These are phyloP conservation scores for Hydriomena furcata DNA, from an alignment of 2,888 invertebrate species.

Conservation along the genomic window DNA sequence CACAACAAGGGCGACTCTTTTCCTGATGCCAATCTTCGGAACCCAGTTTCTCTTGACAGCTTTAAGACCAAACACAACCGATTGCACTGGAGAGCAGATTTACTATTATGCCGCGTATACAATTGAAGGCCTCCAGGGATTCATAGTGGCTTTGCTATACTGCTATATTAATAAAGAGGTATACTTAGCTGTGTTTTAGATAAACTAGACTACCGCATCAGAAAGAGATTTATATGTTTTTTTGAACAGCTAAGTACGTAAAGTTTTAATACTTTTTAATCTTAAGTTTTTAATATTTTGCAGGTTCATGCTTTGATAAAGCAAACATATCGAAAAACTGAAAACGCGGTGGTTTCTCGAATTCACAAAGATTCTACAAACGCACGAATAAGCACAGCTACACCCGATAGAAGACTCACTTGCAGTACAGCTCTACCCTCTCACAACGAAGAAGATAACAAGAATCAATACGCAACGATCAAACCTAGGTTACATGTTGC, in stretches of 20 bases:
- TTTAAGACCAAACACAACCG: constrained; percentile 76
- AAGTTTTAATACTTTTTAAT: no score
- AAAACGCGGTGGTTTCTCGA: constrained; percentile 64
- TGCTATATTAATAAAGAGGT: constrained; percentile 88
- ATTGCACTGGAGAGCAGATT: constrained; percentile 78
- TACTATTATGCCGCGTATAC: constrained; percentile 85
- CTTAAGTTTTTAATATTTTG: constrained; percentile 26
- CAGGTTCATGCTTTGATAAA: constrained; percentile 72
- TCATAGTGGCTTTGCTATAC: constrained; percentile 85
- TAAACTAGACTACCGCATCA: no score
- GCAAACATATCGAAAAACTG: constrained; percentile 73
- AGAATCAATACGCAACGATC: constrained; percentile 53
- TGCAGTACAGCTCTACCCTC: constrained; percentile 63
- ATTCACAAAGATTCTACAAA: constrained; percentile 58
- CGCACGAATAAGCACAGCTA: constrained; percentile 53
- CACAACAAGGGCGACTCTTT: constrained; percentile 85
- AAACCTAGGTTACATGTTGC: constrained; percentile 69
- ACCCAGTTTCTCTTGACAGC: constrained; percentile 86
- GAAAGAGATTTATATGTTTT: no score
- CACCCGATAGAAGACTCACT: constrained; percentile 62
- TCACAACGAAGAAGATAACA: constrained; percentile 38
- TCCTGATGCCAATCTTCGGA: constrained; percentile 88
- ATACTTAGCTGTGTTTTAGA: constrained; percentile 16
- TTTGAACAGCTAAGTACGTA: no score
- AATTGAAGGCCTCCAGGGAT: constrained; percentile 85